Conservation (phyloP, 1,140 invertebrate species). For the Drosophila seguyi region DNA sequence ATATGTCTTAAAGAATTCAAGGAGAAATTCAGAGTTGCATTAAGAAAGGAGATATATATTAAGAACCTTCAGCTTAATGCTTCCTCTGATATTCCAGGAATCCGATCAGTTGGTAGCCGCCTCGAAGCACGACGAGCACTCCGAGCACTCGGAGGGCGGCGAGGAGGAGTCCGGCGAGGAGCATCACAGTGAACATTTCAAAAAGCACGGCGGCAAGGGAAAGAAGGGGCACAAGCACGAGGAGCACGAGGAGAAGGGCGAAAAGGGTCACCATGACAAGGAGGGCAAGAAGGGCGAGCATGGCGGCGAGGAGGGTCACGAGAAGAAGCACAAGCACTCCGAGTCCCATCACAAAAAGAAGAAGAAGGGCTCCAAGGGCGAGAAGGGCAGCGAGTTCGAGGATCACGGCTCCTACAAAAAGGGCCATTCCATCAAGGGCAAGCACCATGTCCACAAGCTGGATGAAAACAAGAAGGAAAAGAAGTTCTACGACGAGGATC, state of each 20-base stretch:
- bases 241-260: constrained; percentile 84
- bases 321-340: constrained; percentile 91
- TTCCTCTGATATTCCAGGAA: not conserved
- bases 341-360: constrained; percentile 90
- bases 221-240: constrained; percentile 80
- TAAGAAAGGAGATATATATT: not conserved
- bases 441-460: constrained; percentile 91
- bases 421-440: constrained; percentile 91
- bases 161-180: constrained; percentile 87
- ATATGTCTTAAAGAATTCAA: not conserved
- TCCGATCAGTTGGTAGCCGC: constrained; percentile 78
- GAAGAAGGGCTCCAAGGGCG: constrained; percentile 91
- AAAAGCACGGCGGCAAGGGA: constrained; percentile 87
- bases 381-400: constrained; percentile 88
- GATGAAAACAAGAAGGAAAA: constrained; percentile 94
- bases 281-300: constrained; percentile 90
- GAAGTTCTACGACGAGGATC: constrained; percentile 93
- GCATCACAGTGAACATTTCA: constrained; percentile 87
- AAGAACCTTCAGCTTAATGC: not conserved
- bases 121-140: constrained; percentile 65
- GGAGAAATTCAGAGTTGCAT: not conserved
- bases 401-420: constrained; percentile 90
- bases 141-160: constrained; percentile 66
- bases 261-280: constrained; percentile 90
- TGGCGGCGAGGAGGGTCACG: constrained; percentile 90